These are phyloP conservation scores for Sebastes trivittatus DNA, from an alignment of 2,797 vertebrate genomes.

Conservation along the genomic window DNA sequence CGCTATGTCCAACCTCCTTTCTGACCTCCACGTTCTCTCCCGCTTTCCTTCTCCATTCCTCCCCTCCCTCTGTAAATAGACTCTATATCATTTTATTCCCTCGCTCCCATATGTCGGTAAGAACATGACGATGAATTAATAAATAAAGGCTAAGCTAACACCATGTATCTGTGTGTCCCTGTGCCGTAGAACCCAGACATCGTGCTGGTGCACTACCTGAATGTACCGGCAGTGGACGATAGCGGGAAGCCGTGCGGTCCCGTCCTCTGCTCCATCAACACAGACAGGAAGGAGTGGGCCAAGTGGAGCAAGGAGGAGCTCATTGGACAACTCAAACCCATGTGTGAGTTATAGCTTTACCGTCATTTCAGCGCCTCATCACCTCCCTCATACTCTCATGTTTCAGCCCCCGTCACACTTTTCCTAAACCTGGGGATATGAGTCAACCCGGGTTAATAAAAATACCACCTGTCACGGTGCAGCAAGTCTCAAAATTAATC, in stretches of 20 bases:
- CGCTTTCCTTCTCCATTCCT: conserved; percentile 35
- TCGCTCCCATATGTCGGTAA: neutral
- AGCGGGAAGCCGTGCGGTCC: conserved; percentile 96
- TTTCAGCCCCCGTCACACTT: conserved; percentile 32
- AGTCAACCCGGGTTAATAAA: conserved; percentile 46
- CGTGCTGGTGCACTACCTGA: conserved; percentile 98
- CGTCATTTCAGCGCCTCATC: conserved; percentile 2
- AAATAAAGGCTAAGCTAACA: conserved; percentile 29
- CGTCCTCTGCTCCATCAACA: conserved; percentile 97
- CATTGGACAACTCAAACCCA: conserved; percentile 96
- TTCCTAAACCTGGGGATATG: conserved; percentile 20
- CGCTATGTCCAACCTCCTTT: conserved; percentile 68
- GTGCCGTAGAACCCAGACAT: conserved; percentile 93
- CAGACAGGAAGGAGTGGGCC: conserved; percentile 98
- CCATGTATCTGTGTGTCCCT: conserved; percentile 32
- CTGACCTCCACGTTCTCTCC: conserved; percentile 64
- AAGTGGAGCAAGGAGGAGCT: conserved; percentile 99
- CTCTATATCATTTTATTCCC: conserved; percentile 26
- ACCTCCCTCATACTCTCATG: conserved; percentile 19
- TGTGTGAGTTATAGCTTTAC: conserved; percentile 88
- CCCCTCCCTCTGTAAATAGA: conserved; percentile 40
- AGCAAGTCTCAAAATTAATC: conserved; percentile 27
- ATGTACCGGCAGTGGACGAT: conserved; percentile 97
- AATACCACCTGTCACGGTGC: conserved; percentile 15
- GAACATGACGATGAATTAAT: conserved; percentile 31